phyloP scores from a whole-genome alignment of 2,113 vertebrate species.

The Hucho hucho region DNA sequence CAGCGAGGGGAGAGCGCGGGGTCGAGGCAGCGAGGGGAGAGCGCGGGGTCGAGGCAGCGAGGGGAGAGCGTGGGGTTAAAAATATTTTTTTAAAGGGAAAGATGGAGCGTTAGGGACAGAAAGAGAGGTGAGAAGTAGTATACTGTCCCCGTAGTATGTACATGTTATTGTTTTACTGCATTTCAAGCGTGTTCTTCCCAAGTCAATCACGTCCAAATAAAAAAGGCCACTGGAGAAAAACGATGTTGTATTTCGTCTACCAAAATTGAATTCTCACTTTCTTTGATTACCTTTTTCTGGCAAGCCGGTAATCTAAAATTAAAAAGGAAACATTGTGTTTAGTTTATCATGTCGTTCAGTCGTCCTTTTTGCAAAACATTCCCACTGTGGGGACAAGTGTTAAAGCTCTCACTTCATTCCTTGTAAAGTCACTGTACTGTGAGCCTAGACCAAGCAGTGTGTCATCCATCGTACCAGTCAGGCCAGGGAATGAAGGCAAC shows the following conservation, averaged over 20 bases:
- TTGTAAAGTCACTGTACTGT: background rate
- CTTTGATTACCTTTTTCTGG: background rate
- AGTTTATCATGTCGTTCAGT: background rate
- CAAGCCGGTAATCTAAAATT: background rate
- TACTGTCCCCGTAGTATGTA: background rate
- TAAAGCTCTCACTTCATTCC: background rate
- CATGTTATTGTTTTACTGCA: background rate
- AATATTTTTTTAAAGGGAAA: background rate
- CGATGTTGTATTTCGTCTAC: background rate
- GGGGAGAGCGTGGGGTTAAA: background rate
- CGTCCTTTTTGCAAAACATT: background rate
- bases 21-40: no score
- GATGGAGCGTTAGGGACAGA: background rate
- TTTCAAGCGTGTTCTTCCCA: slow-evolving; percentile 7
- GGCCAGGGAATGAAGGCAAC: background rate
- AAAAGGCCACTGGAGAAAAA: slow-evolving; percentile 1
- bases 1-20: background rate
- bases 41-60: background rate
- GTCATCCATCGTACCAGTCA: background rate
- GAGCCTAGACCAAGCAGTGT: background rate
- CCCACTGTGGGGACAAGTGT: background rate
- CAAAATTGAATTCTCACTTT: background rate
- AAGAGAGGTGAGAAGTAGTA: background rate
- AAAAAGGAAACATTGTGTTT: background rate
- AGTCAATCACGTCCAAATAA: slow-evolving; percentile 6